phyloP scores from a whole-genome alignment of 2,888 invertebrate species.

The Pristionchus exspectatus region DNA sequence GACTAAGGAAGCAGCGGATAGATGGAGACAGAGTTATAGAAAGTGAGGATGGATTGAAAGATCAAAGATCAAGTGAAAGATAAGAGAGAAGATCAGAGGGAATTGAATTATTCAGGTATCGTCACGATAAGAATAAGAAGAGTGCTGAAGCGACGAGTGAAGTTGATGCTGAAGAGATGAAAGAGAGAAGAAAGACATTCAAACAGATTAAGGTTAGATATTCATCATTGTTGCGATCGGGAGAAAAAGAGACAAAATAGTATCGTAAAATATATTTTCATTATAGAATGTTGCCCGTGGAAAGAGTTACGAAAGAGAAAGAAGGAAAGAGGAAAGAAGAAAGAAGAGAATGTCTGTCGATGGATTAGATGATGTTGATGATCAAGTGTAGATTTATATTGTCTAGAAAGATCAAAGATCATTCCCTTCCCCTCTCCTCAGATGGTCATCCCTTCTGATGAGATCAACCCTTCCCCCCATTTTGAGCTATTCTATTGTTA shows the following conservation, averaged over 20 bases:
- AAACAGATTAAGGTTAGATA: slow-evolving; percentile 65
- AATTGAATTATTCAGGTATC: slow-evolving; percentile 60
- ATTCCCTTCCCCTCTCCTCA: neutral
- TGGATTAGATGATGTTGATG: slow-evolving; percentile 8
- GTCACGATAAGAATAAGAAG: slow-evolving; percentile 75
- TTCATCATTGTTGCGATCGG: neutral
- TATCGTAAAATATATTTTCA: neutral
- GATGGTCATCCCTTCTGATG: slow-evolving; percentile 27
- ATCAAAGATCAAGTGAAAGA: neutral
- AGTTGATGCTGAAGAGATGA: slow-evolving; percentile 63
- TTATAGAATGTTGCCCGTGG: slow-evolving; percentile 47
- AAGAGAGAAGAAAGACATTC: slow-evolving; percentile 70
- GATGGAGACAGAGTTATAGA: slow-evolving; percentile 75
- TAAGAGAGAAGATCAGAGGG: slow-evolving; percentile 8
- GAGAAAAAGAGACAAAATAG: neutral
- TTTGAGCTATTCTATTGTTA: slow-evolving; percentile 43
- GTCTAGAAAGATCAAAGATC: slow-evolving; percentile 14
- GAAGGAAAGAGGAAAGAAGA: slow-evolving; percentile 47
- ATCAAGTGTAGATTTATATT: slow-evolving; percentile 13
- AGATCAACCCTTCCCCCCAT: neutral
- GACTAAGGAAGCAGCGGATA: slow-evolving; percentile 77
- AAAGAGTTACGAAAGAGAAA: slow-evolving; percentile 46
- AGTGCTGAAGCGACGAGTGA: slow-evolving; percentile 59
- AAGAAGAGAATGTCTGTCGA: slow-evolving; percentile 36
- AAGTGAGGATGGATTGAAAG: slow-evolving; percentile 56